phyloP scores from a whole-genome alignment of 2,113 vertebrate genomes.

The Cephalopterus ornatus region DNA sequence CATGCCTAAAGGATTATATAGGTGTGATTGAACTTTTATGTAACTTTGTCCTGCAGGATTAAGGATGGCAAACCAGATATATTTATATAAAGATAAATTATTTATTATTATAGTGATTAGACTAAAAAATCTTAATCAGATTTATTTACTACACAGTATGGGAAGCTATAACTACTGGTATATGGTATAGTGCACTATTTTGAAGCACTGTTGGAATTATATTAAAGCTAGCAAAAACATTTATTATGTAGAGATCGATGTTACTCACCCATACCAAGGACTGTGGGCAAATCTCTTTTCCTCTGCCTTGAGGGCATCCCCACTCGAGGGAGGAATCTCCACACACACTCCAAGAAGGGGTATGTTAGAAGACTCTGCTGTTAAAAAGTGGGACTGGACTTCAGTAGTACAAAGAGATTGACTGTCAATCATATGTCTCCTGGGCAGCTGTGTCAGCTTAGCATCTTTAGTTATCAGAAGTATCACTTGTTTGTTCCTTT shows the following conservation, averaged over 20 bases:
- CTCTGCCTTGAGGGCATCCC: not conserved
- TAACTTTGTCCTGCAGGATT: not conserved
- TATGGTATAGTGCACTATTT: not conserved
- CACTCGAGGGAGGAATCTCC: not conserved
- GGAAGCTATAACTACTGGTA: not conserved
- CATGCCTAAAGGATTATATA: not conserved
- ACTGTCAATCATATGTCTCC: not conserved
- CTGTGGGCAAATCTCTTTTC: not conserved
- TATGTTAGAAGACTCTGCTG: not conserved
- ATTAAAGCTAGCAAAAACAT: not conserved
- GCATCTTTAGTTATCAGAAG: not conserved
- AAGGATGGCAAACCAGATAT: not conserved
- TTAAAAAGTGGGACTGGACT: not conserved
- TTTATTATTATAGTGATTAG: not conserved
- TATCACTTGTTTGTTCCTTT: not conserved
- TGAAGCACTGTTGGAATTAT: not conserved
- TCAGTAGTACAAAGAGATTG: not conserved
- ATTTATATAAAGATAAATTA: not conserved
- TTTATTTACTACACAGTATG: not conserved
- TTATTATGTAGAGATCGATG: not conserved
- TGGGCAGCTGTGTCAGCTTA: not conserved
- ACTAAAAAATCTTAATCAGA: not conserved
- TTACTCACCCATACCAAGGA: not conserved
- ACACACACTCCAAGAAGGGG: not conserved
- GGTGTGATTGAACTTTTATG: not conserved